A percentile compares a stretch with the other conserved stretches of the same genome.
Conservation (phyloP, 2,888 invertebrate species). For the Auanema sp. region DNA sequence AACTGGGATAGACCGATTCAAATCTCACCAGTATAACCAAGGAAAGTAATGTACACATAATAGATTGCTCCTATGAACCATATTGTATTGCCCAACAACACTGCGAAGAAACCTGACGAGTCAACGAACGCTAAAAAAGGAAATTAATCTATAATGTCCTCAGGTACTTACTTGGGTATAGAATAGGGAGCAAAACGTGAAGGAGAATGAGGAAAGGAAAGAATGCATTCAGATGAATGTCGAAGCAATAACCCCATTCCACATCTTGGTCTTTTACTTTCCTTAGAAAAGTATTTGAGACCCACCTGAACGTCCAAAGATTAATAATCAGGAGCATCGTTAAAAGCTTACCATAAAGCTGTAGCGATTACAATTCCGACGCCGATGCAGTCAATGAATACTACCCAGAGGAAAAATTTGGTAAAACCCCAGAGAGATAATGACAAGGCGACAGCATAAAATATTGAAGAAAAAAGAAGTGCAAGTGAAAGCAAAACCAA, state of each 20-base stretch:
- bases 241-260: conserved; percentile 99
- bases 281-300: conserved; percentile 79
- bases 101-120: conserved; percentile 78
- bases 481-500: conserved; percentile 77
- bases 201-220: conserved; percentile 92
- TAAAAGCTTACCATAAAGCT: conserved; percentile 76
- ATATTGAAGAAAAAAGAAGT: conserved; percentile 42
- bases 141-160: neutral
- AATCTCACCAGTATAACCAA: conserved; percentile 85
- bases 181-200: conserved; percentile 86
- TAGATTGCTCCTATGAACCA: conserved; percentile 88
- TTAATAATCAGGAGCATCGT: conserved; percentile 7
- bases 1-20: too few relatives aligned
- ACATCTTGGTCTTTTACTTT: conserved; percentile 74
- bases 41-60: conserved; percentile 93
- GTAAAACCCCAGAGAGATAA: conserved; percentile 72
- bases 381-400: conserved; percentile 90
- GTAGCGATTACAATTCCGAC: conserved; percentile 85
- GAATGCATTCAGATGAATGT: conserved; percentile 96
- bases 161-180: conserved; percentile 73
- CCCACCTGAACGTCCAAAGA: conserved; percentile 72
- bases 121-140: conserved; percentile 76
- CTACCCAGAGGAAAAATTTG: conserved; percentile 84
- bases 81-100: conserved; percentile 84
- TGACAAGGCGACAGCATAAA: conserved; percentile 42